phyloP scores from a whole-genome alignment of 2,797 vertebrate genomes.

The Cryptoblepharus egeriae region DNA sequence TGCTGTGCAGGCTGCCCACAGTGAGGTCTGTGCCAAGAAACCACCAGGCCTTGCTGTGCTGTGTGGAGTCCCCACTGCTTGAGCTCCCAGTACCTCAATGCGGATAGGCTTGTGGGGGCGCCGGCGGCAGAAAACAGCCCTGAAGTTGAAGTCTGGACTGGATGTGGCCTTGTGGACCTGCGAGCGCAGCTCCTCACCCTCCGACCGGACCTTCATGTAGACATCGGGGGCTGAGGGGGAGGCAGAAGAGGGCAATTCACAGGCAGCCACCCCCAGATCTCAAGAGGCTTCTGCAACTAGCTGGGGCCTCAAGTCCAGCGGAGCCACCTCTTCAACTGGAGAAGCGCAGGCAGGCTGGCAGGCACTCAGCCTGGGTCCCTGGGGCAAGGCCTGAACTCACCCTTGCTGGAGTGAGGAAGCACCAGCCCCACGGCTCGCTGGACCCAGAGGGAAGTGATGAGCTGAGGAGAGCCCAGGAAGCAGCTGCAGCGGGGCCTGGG shows the following conservation, averaged over 20 bases:
- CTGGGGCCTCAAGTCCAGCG: no score
- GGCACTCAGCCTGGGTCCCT: not conserved
- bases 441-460: conserved; percentile 82
- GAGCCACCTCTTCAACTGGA: no score
- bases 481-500: conserved; percentile 73
- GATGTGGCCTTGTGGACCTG: conserved; percentile 71
- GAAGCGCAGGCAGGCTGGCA: no score
- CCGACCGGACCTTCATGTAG: conserved; percentile 79
- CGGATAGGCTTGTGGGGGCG: conserved; percentile 71
- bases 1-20: no score
- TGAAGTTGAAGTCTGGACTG: conserved; percentile 81
- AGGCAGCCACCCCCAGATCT: no score
- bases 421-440: conserved; percentile 77
- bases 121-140: conserved; percentile 83
- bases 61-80: no score
- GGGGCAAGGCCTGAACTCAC: no score
- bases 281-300: no score
- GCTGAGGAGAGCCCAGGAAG: conserved; percentile 72
- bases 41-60: no score
- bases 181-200: conserved; percentile 75
- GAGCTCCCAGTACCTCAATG: conserved; percentile 75
- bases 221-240: conserved; percentile 75
- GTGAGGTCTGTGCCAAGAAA: no score
- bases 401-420: conserved; percentile 74
- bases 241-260: not conserved